Evolutionary conservation across 2,888 invertebrate species (phyloP).

Genomic region (Hydriomena furcata): DNA sequence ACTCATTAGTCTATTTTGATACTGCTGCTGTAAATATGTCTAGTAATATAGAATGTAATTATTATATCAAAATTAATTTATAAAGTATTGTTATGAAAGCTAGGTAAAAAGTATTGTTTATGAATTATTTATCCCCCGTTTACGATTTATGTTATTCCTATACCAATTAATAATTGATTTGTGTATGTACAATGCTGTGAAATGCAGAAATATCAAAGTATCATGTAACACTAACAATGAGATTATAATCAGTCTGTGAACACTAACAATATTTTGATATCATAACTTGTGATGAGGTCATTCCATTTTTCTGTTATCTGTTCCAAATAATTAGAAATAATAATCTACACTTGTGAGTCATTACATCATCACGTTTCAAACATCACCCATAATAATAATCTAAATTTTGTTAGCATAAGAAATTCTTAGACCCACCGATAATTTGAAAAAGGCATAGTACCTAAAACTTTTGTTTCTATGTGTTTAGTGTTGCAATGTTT

Average conservation of each 20-base stretch:
- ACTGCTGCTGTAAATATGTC: constrained; percentile 37
- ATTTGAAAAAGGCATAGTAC: constrained; percentile 17
- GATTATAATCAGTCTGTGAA: neutral
- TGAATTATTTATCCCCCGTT: neutral
- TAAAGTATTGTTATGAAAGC: constrained; percentile 9
- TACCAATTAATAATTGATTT: neutral
- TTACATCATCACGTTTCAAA: neutral
- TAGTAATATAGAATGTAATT: constrained; percentile 3
- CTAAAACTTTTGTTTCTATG: constrained; percentile 4
- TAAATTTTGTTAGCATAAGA: constrained; percentile 19
- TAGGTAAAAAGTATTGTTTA: neutral
- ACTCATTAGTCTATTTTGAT: constrained; percentile 44
- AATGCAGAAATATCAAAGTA: constrained; percentile 2
- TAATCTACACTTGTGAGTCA: neutral
- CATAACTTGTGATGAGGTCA: constrained; percentile 7
- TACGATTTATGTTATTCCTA: constrained; percentile 1
- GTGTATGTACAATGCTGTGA: neutral
- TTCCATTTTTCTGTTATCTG: constrained; percentile 6
- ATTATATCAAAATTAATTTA: constrained; percentile 5
- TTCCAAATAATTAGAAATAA: neutral
- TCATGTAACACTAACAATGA: neutral
- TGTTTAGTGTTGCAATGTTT: constrained; percentile 18
- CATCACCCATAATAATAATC: constrained; percentile 10
- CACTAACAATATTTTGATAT: no score
- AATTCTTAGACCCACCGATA: constrained; percentile 24